Conservation (phyloP, 92 coral and sea anemone species). For the Palythoa grandiflora region DNA sequence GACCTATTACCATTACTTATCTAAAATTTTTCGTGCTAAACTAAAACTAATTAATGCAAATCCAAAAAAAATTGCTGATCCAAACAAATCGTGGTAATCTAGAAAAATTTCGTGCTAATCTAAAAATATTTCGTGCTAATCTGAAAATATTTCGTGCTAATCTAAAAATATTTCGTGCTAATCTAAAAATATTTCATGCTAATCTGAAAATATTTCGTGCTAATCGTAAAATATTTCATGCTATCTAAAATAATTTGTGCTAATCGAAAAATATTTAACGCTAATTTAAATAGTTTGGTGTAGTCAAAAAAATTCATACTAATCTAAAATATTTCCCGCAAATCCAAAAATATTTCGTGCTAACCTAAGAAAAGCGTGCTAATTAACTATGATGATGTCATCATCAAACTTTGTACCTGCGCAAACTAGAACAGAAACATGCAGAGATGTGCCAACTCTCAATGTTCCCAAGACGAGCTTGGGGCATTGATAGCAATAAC, state of each 20-base stretch:
- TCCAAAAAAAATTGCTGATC: not conserved
- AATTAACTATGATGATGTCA: no score
- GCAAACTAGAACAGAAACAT: no score
- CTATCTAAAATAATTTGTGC: not conserved
- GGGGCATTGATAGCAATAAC: no score
- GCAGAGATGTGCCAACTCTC: no score
- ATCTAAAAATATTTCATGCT: not conserved
- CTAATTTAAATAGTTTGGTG: no score
- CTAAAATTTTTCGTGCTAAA: not conserved
- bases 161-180: not conserved
- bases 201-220: not conserved
- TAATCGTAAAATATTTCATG: not conserved
- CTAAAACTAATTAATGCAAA: no score
- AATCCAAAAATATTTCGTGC: not conserved
- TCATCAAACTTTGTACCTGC: no score
- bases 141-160: not conserved
- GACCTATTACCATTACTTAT: no score
- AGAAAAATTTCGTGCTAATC: not conserved
- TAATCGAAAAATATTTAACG: no score
- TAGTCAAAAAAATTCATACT: not conserved
- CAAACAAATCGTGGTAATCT: not conserved
- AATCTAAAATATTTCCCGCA: not conserved
- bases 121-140: not conserved
- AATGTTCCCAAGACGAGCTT: no score
- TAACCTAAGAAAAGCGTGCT: not conserved